Percentiles rank a stretch among this genome's conserved stretches.
Conservation (phyloP, 2,113 vertebrate species). For the Cavia aperea region DNA sequence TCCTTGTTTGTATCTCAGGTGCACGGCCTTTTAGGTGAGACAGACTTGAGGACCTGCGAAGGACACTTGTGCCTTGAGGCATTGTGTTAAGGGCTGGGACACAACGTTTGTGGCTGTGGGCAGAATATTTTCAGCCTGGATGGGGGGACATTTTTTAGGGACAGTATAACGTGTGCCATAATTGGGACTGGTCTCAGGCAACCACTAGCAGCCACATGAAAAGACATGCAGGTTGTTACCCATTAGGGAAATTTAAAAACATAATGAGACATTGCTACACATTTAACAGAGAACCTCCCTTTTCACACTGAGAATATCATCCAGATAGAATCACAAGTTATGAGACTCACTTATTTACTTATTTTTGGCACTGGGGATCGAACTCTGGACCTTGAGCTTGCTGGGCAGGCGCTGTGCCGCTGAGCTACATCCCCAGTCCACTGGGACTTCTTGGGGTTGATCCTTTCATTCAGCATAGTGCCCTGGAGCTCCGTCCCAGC, state of each 20-base stretch:
- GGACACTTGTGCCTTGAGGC: not conserved
- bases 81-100: not conserved
- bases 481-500: not conserved
- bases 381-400: too few species aligned
- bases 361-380: too few species aligned
- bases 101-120: not conserved
- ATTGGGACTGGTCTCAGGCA: not conserved
- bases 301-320: not conserved
- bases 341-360: too few species aligned
- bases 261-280: too few species aligned
- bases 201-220: not conserved
- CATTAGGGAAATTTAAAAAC: too few species aligned
- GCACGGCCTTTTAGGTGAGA: constrained; percentile 22
- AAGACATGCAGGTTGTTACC: too few species aligned
- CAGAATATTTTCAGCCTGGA: not conserved
- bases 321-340: not conserved
- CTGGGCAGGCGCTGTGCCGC: too few species aligned
- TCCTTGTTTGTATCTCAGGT: not conserved
- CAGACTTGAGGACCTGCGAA: not conserved
- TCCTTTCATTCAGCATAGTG: not conserved
- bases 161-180: not conserved
- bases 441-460: not conserved
- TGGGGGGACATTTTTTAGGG: not conserved
- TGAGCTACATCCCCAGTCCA: too few species aligned
- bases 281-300: too few species aligned